A percentile compares a stretch with the other conserved stretches of the same genome.
Evolutionary conservation across 2,113 vertebrate genomes (phyloP).

Genomic region (Amblyornis subalaris): DNA sequence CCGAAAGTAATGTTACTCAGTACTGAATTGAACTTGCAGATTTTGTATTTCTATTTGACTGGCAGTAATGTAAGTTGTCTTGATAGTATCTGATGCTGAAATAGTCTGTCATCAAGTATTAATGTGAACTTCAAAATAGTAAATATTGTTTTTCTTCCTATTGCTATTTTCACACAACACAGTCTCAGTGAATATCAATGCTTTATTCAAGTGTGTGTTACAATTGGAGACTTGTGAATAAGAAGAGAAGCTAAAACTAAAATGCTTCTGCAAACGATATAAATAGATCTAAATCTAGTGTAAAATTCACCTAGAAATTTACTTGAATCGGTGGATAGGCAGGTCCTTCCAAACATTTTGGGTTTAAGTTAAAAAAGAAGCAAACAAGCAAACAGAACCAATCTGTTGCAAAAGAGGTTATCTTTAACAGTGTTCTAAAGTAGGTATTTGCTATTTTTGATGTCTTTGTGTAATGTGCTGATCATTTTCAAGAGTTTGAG

Average conservation of each 20-base stretch:
- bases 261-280: neutral
- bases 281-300: neutral
- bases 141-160: neutral
- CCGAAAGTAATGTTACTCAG: neutral
- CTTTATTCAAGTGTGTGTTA: neutral
- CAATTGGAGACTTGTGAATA: neutral
- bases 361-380: neutral
- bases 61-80: neutral
- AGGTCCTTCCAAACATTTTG: neutral
- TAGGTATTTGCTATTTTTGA: neutral
- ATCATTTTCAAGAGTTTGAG: neutral
- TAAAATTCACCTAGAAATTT: neutral
- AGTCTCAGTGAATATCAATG: neutral
- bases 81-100: neutral
- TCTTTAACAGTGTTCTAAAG: neutral
- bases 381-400: neutral
- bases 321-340: neutral
- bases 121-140: neutral
- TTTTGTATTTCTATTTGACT: neutral
- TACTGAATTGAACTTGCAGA: neutral
- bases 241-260: neutral
- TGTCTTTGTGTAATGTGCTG: neutral
- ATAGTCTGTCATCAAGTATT: neutral
- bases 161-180: neutral
- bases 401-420: neutral